Evolutionary conservation across 1,140 invertebrate species (phyloP).

Genomic region (Zaprionus capensis): DNA sequence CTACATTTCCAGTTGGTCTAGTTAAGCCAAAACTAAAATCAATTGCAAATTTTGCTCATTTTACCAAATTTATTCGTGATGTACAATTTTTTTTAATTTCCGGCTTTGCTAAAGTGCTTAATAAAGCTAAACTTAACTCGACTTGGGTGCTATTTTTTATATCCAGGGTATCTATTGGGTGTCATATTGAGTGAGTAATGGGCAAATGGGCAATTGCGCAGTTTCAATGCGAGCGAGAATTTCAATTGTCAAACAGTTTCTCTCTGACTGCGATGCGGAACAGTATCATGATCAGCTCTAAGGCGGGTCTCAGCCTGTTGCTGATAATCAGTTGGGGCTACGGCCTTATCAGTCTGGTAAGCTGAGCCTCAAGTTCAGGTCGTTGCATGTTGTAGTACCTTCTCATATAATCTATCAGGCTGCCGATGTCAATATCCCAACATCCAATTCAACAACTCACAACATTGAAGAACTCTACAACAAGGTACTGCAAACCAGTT

Average conservation of each 20-base stretch:
- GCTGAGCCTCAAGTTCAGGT: neutral
- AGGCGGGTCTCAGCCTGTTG: neutral
- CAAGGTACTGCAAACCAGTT: slow-evolving; percentile 46
- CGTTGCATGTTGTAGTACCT: neutral
- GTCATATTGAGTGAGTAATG: neutral
- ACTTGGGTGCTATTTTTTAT: neutral
- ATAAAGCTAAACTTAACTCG: slow-evolving; percentile 64
- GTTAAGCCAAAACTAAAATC: slow-evolving; percentile 24
- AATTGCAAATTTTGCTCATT: slow-evolving; percentile 59
- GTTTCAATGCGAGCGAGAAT: neutral
- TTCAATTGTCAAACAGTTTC: slow-evolving; percentile 9
- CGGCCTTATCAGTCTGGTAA: slow-evolving; percentile 24
- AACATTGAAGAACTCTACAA: slow-evolving; percentile 61
- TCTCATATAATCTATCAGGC: neutral
- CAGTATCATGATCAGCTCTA: slow-evolving; percentile 14
- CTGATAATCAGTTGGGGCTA: slow-evolving; percentile 27
- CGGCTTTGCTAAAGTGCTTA: slow-evolving; percentile 61
- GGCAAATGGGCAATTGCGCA: neutral
- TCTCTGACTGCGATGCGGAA: neutral
- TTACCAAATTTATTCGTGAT: slow-evolving; percentile 41
- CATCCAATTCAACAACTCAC: neutral
- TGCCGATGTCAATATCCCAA: neutral
- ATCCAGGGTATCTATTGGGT: neutral
- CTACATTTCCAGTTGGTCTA: slow-evolving; percentile 55
- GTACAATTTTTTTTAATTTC: slow-evolving; percentile 42